Conservation (phyloP, 2,797 vertebrate species). For the Percopsis omiscomaycus region DNA sequence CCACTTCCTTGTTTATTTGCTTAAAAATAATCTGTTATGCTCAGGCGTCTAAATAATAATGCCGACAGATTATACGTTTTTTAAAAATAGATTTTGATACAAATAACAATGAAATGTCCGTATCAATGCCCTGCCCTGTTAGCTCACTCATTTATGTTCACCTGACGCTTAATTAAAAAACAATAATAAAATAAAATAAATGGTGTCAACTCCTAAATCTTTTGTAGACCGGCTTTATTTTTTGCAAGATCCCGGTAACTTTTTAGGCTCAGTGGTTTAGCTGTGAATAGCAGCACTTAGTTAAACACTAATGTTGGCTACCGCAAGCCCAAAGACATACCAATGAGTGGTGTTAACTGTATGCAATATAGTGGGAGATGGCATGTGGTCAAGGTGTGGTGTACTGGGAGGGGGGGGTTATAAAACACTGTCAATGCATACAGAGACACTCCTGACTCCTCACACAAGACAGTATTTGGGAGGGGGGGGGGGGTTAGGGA, state of each 20-base stretch:
- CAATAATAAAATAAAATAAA: background rate
- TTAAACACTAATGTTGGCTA: slow-evolving; percentile 23
- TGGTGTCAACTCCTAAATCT: background rate
- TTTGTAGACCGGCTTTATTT: too few relatives aligned
- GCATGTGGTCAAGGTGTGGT: background rate
- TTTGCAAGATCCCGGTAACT: slow-evolving; percentile 27
- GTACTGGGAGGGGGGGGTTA: background rate
- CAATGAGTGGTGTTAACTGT: slow-evolving; percentile 8
- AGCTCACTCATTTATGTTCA: too few relatives aligned
- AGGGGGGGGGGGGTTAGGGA: slow-evolving; percentile 21
- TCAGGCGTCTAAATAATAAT: too few relatives aligned
- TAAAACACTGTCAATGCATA: slow-evolving; percentile 21
- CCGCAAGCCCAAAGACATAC: slow-evolving; percentile 8
- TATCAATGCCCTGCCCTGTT: too few relatives aligned
- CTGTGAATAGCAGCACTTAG: slow-evolving; percentile 22
- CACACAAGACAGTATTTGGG: slow-evolving; percentile 14
- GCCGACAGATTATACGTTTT: too few relatives aligned
- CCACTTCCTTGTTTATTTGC: too few relatives aligned
- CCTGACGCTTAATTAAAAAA: too few relatives aligned
- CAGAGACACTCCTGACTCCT: slow-evolving; percentile 16
- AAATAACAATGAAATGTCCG: too few relatives aligned
- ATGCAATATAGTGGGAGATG: background rate
- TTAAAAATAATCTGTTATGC: too few relatives aligned
- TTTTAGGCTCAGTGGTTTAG: slow-evolving; percentile 27
- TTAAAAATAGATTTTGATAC: too few relatives aligned